Evolutionary conservation across 2,888 invertebrate species (phyloP).

Genomic region (Scrobipalpa atriplicella): DNA sequence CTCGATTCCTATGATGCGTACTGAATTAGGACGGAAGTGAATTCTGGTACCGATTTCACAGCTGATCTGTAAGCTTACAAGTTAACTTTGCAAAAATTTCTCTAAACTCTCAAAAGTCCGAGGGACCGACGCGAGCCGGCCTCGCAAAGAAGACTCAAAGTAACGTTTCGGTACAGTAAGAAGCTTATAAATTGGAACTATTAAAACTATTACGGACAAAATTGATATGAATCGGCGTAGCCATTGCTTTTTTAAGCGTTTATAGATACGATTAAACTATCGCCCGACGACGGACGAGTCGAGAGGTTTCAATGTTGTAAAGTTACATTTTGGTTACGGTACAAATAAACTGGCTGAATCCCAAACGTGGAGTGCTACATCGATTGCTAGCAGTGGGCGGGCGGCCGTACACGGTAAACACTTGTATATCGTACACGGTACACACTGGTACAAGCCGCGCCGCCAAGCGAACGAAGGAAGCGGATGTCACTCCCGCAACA

Average conservation of each 20-base stretch:
- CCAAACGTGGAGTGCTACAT: slow-evolving; percentile 52
- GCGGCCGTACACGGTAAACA: slow-evolving; percentile 33
- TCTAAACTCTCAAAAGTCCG: slow-evolving; percentile 69
- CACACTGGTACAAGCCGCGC: slow-evolving; percentile 39
- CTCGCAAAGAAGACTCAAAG: slow-evolving; percentile 65
- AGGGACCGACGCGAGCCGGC: slow-evolving; percentile 58
- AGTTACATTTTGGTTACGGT: slow-evolving; percentile 45
- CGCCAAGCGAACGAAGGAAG: slow-evolving; percentile 25
- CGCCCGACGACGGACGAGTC: slow-evolving; percentile 65
- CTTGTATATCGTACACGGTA: slow-evolving; percentile 36
- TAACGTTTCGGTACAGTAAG: slow-evolving; percentile 69
- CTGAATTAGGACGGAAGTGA: slow-evolving; percentile 83
- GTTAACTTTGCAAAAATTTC: slow-evolving; percentile 76
- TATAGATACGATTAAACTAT: slow-evolving; percentile 75
- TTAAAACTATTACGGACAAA: slow-evolving; percentile 80
- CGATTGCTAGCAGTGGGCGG: slow-evolving; percentile 53
- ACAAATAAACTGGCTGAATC: slow-evolving; percentile 43
- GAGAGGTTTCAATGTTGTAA: slow-evolving; percentile 53
- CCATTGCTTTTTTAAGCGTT: slow-evolving; percentile 77
- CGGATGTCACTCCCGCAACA: slow-evolving; percentile 23
- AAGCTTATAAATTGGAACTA: slow-evolving; percentile 80
- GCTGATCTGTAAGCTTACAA: slow-evolving; percentile 80
- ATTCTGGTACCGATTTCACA: slow-evolving; percentile 81
- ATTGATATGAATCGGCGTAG: slow-evolving; percentile 81
- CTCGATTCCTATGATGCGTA: slow-evolving; percentile 82